Percentiles rank a stretch among this genome's conserved stretches.
phyloP scores from a whole-genome alignment of 2,113 vertebrate species.

The Hassar affinis region DNA sequence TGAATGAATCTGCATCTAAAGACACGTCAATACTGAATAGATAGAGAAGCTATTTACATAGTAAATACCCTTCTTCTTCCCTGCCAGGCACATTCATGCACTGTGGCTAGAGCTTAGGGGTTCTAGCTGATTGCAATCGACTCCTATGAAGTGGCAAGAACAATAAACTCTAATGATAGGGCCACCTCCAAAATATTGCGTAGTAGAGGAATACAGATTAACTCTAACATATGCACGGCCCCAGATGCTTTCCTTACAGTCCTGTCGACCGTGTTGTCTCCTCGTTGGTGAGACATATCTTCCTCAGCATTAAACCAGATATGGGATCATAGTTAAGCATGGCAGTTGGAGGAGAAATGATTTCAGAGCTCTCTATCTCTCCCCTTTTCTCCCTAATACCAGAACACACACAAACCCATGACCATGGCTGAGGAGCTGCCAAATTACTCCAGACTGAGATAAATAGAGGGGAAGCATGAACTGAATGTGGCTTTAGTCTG shows the following conservation, averaged over 20 bases:
- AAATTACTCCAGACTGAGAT: conserved; percentile 10
- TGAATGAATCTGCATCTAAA: conserved; percentile 51
- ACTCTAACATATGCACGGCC: conserved; percentile 47
- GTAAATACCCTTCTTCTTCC: conserved; percentile 41
- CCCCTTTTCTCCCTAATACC: conserved; percentile 14
- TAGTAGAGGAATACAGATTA: conserved; percentile 49
- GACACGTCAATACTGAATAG: conserved; percentile 41
- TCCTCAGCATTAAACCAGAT: conserved; percentile 22
- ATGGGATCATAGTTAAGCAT: neutral
- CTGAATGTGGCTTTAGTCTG: neutral
- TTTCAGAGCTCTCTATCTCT: neutral
- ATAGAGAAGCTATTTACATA: conserved; percentile 45
- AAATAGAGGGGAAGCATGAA: conserved; percentile 17
- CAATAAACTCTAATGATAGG: conserved; percentile 50
- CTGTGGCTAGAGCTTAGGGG: conserved; percentile 42
- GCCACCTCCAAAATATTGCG: conserved; percentile 52
- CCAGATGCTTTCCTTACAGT: conserved; percentile 50
- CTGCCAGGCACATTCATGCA: conserved; percentile 47
- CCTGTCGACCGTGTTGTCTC: conserved; percentile 32
- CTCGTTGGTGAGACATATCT: conserved; percentile 3
- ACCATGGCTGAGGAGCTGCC: conserved; percentile 7
- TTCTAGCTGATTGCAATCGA: conserved; percentile 54
- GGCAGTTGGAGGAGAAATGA: neutral
- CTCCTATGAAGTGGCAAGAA: conserved; percentile 45
- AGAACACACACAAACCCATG: conserved; percentile 5